These are phyloP conservation scores for Gonatopus flavifemur DNA, from an alignment of 1,140 invertebrate genomes.

Conservation along the genomic window DNA sequence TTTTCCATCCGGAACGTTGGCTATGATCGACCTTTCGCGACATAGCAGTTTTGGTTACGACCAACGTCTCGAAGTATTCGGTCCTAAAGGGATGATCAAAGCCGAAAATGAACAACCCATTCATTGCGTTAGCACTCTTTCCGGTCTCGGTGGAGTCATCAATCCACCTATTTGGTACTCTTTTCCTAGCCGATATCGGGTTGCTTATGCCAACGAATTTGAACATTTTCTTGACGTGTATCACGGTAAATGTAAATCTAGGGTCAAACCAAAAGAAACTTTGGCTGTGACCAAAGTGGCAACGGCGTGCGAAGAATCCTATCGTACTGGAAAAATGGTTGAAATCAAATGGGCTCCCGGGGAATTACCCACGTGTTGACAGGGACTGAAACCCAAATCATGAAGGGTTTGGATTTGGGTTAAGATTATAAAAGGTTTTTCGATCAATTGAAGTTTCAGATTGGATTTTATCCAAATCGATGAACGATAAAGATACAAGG, in stretches of 20 bases:
- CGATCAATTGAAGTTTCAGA: no score
- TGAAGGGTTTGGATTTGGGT: no score
- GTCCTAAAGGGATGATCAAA: constrained; percentile 63
- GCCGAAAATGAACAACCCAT: constrained; percentile 63
- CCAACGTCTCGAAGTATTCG: constrained; percentile 70
- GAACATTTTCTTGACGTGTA: constrained; percentile 69
- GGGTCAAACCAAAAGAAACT: constrained; percentile 57
- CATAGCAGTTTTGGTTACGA: constrained; percentile 70
- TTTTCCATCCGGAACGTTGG: constrained; percentile 67
- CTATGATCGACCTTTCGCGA: constrained; percentile 67
- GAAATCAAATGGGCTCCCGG: constrained; percentile 52
- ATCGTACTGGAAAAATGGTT: constrained; percentile 55
- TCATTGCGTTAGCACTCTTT: constrained; percentile 51
- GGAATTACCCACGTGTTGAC: constrained; percentile 45
- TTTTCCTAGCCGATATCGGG: constrained; percentile 65
- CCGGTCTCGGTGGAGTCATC: constrained; percentile 49
- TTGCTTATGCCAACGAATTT: constrained; percentile 64
- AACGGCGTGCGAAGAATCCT: constrained; percentile 60
- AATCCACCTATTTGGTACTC: constrained; percentile 64
- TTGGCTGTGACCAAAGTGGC: constrained; percentile 63
- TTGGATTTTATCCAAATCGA: no score
- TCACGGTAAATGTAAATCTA: constrained; percentile 47
- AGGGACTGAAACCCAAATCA: no score
- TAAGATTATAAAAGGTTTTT: no score
- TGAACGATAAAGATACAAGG: no score